Percentiles rank a stretch among this genome's conserved stretches.
Conservation (phyloP, 2,113 vertebrate genomes). For the Oreochromis spilurus region DNA sequence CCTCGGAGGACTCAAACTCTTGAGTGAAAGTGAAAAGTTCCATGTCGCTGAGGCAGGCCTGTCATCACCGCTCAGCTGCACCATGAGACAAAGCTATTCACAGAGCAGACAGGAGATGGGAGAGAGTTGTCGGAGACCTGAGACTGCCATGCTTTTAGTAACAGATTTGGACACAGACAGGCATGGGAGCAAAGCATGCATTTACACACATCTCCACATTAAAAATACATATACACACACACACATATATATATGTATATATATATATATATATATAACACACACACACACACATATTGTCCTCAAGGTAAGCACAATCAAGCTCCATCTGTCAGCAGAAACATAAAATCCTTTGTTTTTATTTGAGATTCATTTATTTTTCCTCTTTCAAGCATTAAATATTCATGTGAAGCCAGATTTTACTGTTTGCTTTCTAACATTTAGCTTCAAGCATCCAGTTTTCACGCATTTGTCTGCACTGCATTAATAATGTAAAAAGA, state of each 20-base stretch:
- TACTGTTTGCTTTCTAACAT: not conserved
- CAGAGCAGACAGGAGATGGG: not conserved
- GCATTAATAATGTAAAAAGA: not conserved
- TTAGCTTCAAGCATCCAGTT: not conserved
- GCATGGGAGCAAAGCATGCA: not conserved
- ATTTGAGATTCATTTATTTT: not conserved
- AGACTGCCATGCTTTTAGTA: not conserved
- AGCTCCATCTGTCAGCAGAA: not conserved
- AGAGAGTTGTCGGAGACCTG: not conserved
- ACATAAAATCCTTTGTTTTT: not conserved
- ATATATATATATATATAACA: not conserved
- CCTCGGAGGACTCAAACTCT: slow-evolving; percentile 1
- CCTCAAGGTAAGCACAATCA: not conserved
- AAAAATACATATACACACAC: rapidly evolving
- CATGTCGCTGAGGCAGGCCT: slow-evolving; percentile 9
- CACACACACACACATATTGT: not conserved
- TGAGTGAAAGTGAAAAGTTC: slow-evolving; percentile 1
- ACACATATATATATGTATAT: not conserved
- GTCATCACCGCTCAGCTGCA: slow-evolving; percentile 20
- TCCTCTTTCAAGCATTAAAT: not conserved
- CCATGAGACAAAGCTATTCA: slow-evolving; percentile 9
- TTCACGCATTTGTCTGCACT: rapidly evolving
- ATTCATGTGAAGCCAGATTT: not conserved
- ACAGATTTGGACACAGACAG: not conserved
- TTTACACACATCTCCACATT: not conserved